Evolutionary conservation across 1,140 invertebrate genomes (phyloP), one percentile per base, ranked within the genome.

Genomic region (Bombus picipes): DNA sequence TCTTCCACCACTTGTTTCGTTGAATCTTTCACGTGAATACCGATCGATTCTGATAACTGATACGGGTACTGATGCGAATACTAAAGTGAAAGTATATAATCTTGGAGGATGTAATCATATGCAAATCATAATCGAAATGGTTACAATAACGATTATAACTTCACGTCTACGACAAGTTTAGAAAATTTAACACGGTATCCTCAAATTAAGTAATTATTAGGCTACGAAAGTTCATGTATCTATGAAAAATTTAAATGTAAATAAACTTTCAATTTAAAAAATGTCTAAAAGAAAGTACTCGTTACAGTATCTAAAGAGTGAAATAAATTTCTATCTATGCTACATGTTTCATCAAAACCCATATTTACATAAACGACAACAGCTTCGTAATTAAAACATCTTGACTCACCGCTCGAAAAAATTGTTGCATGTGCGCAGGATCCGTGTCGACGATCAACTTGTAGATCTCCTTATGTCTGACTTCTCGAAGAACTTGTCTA

Each of bases 401-500:
- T 15, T 5, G 18, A 96, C 97, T 97, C 95, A 98, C 98, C 82
- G 98, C 97, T 96, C 97, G 96, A 76, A 97, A 94, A 93, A 97
- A 96, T 88, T 95, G 94, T 89, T 96, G 96, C 93, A 97, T 96
- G 90, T 96, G 95, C 87, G 95, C 94, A 0, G 96, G 94, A 87
- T 96, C 96, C 13, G 96, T 96, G 92, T 98, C 98, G 1, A 98
- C 97, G 81, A 98, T 98, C 71, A 98, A 95, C 92, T 98, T 98
- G 92, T 97, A 97, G 89, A 98, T 98, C 87, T 97, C 97, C 92
- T 98, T 97, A 91, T 97, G 97, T 84, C 97, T 96, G 8, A 98
- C 96, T 92, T 98, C 97, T 66, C 96, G 96, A 12, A 98, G 95
- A 5, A 98, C 97, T 88, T 97, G 96, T 86, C 98, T 95, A 94